Evolutionary conservation across 2,797 vertebrate genomes (phyloP).

Genomic region (Sebastes oblongus): DNA sequence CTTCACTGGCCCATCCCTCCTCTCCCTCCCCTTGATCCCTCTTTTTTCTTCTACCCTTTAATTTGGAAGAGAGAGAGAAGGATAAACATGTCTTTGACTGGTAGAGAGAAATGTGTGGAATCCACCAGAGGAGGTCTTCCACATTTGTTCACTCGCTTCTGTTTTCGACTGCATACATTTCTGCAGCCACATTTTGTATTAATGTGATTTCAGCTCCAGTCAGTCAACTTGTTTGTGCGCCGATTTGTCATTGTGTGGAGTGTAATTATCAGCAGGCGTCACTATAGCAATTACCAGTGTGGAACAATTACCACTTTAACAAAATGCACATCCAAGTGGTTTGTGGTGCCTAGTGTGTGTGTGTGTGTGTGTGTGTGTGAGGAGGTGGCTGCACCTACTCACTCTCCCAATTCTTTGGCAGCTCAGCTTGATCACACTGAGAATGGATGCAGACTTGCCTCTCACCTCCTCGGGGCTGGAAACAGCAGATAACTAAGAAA

Average conservation of each 20-base stretch:
- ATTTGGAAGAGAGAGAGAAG: slow-evolving; percentile 69
- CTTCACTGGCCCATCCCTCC: slow-evolving; percentile 6
- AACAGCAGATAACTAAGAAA: slow-evolving; percentile 72
- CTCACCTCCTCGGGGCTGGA: slow-evolving; percentile 69
- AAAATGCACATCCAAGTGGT: slow-evolving; percentile 43
- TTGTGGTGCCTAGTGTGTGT: background rate
- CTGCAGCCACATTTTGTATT: background rate
- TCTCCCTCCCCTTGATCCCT: slow-evolving; percentile 1
- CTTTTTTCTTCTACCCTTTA: slow-evolving; percentile 64
- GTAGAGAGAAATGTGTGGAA: slow-evolving; percentile 75
- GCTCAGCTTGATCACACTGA: slow-evolving; percentile 48
- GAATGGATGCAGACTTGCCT: slow-evolving; percentile 67
- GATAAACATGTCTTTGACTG: slow-evolving; percentile 78
- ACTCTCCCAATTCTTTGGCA: slow-evolving; percentile 49
- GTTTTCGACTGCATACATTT: background rate
- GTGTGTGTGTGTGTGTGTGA: background rate
- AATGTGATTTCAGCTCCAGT: slow-evolving; percentile 14
- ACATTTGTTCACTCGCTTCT: slow-evolving; percentile 57
- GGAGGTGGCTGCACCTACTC: slow-evolving; percentile 44
- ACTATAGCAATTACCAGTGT: slow-evolving; percentile 45
- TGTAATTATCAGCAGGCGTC: slow-evolving; percentile 57
- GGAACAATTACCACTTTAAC: slow-evolving; percentile 59
- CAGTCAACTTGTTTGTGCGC: slow-evolving; percentile 39
- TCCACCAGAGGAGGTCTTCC: slow-evolving; percentile 43
- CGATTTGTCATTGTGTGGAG: slow-evolving; percentile 19